A percentile compares a stretch with the other conserved stretches of the same genome.
phyloP scores from a whole-genome alignment of 2,113 vertebrate genomes.

The Poecile atricapillus region DNA sequence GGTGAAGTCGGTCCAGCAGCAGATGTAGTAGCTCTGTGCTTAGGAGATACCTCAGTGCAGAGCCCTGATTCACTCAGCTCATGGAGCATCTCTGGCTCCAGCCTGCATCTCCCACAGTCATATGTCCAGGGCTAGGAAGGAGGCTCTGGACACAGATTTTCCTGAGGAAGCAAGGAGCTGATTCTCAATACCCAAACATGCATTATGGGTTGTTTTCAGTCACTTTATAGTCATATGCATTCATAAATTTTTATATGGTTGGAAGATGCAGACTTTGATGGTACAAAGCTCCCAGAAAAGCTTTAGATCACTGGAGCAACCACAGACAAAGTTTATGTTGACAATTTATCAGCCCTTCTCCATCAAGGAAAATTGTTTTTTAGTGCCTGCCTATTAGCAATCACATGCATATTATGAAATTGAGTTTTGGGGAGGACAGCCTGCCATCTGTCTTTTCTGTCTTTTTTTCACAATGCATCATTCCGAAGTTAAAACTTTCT shows the following conservation, averaged over 20 bases:
- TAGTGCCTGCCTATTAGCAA: slow-evolving; percentile 75
- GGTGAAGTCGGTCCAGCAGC: not conserved
- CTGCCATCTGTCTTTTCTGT: slow-evolving; percentile 74
- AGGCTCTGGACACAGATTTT: not conserved
- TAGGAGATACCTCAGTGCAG: not conserved
- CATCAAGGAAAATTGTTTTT: slow-evolving; percentile 73
- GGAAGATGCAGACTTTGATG: slow-evolving; percentile 65
- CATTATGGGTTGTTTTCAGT: slow-evolving; percentile 59
- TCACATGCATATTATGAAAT: slow-evolving; percentile 75
- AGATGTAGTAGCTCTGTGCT: not conserved
- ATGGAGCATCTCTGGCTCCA: not conserved
- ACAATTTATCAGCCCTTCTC: slow-evolving; percentile 74
- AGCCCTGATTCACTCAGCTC: not conserved
- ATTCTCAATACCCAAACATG: slow-evolving; percentile 39
- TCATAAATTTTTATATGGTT: slow-evolving; percentile 72
- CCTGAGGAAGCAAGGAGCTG: slow-evolving; percentile 28
- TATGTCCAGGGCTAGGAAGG: not conserved
- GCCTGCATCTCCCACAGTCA: not conserved
- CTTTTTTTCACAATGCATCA: slow-evolving; percentile 57
- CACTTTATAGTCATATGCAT: slow-evolving; percentile 67
- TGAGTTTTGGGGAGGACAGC: slow-evolving; percentile 71
- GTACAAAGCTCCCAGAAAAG: slow-evolving; percentile 65
- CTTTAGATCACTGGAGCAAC: slow-evolving; percentile 67
- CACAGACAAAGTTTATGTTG: slow-evolving; percentile 69
- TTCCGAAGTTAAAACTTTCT: slow-evolving; percentile 66